phyloP scores from a whole-genome alignment of 2,113 vertebrate species.

The Ophiodon elongatus region DNA sequence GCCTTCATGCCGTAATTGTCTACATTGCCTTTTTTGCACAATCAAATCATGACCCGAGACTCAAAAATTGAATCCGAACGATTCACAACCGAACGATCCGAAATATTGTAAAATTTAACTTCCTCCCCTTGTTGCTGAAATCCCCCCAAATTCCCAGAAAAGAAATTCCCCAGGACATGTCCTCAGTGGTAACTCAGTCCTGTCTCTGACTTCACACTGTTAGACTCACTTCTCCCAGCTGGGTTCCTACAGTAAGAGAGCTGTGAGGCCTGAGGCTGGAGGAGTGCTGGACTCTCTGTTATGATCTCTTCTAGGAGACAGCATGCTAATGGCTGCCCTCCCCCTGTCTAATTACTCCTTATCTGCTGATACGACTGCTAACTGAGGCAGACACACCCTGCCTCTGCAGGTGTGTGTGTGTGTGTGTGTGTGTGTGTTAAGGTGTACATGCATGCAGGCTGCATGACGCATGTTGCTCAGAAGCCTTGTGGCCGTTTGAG shows the following conservation, averaged over 20 bases:
- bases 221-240: neutral
- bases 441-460: neutral
- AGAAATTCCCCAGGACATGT: neutral
- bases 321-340: slow-evolving; percentile 59
- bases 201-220: slow-evolving; percentile 1
- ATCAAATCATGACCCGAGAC: too few species aligned
- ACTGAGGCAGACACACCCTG: slow-evolving; percentile 29
- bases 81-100: too few species aligned
- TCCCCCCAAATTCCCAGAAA: too few species aligned
- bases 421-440: neutral
- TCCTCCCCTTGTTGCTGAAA: too few species aligned
- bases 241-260: slow-evolving; percentile 2
- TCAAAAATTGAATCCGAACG: too few species aligned
- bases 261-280: slow-evolving; percentile 9
- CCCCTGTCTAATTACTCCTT: slow-evolving; percentile 56
- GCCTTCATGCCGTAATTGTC: too few species aligned
- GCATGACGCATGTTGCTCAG: neutral
- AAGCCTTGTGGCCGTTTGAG: neutral
- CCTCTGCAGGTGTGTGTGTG: slow-evolving; percentile 22
- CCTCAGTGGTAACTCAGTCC: neutral
- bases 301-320: slow-evolving; percentile 11
- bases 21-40: too few species aligned
- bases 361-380: slow-evolving; percentile 40
- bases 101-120: too few species aligned
- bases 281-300: slow-evolving; percentile 2